Evolutionary conservation across 1,140 invertebrate species (phyloP), one percentile per base, ranked within the genome.

Genomic region (Asbolus verrucosus): DNA sequence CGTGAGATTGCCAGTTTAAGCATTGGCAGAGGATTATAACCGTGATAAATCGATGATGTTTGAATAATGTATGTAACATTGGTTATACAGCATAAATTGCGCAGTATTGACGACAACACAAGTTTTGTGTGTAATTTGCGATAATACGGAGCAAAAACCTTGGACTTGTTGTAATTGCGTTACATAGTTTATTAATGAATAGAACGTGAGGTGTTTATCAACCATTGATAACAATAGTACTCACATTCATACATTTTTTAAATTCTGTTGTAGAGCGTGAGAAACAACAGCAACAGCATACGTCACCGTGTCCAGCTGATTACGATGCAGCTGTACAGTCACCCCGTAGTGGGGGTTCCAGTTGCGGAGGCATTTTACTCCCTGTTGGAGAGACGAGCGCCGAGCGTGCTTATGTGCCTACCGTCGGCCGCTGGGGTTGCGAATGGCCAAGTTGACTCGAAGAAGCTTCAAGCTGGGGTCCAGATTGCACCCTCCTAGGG

Each of bases 391-490:
- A 85, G 79, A 81, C 78, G 66, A 82, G 82, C 76, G 73, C 81
- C 61, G 79, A 78, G 82, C 83, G 83, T 84, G 84, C 86, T 71
- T 88, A 87, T 76, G 85, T 90, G 83, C 91, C 91, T 82, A 87
- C 88, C 76, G 91, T 93, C 78, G 91, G 91, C 79, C 89, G 92
- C 72, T 94, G 92, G 92, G 92, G 92, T 82, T 89, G 87, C 82
- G 92, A 95, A 83, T 94, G 92, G 92, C 92, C 92, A 84, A 94
- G 93, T 94, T 94, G 92, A 94, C 92, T 94, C 92, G 90, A 82
- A 83, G 81, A 85, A 85, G 83, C 82, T 83, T 83, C 80, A 77
- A 81, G 80, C 79, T 82, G 85, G 81, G 85, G 83, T 80, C 81
- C 83, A 81, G 81, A 83, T 82, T 80, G 75, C 72, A 73, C 77